Evolutionary conservation across 2,888 invertebrate species (phyloP).

Genomic region (Aelia acuminata): DNA sequence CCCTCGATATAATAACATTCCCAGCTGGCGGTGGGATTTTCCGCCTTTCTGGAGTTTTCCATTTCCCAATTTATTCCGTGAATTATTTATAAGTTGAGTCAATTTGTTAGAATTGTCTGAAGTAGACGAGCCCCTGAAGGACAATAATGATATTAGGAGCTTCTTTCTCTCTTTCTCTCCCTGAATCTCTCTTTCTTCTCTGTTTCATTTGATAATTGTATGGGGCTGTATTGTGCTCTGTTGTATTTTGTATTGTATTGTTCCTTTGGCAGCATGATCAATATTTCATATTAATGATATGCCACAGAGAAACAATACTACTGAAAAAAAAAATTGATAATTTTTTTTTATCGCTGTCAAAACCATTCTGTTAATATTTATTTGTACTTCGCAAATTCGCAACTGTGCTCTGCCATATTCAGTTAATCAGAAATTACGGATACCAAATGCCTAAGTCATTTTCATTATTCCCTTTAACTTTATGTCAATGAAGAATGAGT

Average conservation of each 20-base stretch:
- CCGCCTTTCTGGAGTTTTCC: conserved; percentile 58
- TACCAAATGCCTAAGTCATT: no score
- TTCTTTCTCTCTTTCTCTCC: no score
- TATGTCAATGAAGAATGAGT: no score
- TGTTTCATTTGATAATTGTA: conserved; percentile 10
- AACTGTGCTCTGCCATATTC: no score
- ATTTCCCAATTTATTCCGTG: conserved; percentile 59
- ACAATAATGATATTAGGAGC: conserved; percentile 33
- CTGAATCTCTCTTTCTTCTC: not conserved
- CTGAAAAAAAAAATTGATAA: no score
- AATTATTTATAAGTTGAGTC: conserved; percentile 61
- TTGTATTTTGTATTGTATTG: conserved; percentile 10
- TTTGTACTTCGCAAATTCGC: no score
- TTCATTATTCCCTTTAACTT: no score
- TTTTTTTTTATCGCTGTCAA: no score
- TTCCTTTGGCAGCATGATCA: not conserved
- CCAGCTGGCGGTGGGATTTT: conserved; percentile 53
- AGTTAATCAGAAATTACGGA: no score
- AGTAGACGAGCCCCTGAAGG: conserved; percentile 21
- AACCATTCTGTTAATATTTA: no score
- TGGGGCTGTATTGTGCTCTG: not conserved
- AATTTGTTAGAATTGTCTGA: conserved; percentile 59
- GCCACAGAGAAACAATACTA: no score
- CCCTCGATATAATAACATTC: conserved; percentile 52
- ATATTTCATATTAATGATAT: not conserved